Conservation (phyloP, 2,888 invertebrate species). For the Idaea straminata region DNA sequence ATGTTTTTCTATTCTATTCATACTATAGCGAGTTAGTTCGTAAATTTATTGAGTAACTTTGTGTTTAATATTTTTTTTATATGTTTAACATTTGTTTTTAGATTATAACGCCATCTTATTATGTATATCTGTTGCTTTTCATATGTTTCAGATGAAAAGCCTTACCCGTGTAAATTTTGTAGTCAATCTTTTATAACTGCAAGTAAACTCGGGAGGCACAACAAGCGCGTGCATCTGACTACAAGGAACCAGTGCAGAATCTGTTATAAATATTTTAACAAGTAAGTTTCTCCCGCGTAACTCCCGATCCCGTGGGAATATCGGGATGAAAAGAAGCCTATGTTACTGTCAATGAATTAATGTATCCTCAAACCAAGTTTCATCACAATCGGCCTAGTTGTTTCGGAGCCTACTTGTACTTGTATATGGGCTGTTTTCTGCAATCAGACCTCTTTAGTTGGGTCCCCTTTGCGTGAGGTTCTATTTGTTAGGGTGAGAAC, state of each 20-base stretch:
- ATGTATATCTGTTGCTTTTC: not conserved
- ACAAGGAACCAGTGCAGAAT: slow-evolving; percentile 64
- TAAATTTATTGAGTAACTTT: too few species aligned
- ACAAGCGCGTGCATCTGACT: slow-evolving; percentile 62
- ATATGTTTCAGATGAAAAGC: slow-evolving; percentile 63
- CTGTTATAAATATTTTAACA: slow-evolving; percentile 60
- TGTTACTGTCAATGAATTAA: not conserved
- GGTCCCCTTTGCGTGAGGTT: too few species aligned
- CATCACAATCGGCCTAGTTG: not conserved
- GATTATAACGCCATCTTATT: not conserved
- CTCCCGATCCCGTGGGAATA: not conserved
- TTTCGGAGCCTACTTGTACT: too few species aligned
- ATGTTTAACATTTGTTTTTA: too few species aligned
- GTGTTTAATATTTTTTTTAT: too few species aligned
- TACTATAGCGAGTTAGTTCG: too few species aligned
- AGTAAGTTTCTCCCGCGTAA: slow-evolving; percentile 35
- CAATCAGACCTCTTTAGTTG: too few species aligned
- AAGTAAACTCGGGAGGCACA: slow-evolving; percentile 66
- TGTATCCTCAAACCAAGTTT: not conserved
- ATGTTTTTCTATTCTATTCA: too few species aligned
- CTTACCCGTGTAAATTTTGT: slow-evolving; percentile 60
- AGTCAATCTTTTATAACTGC: slow-evolving; percentile 71
- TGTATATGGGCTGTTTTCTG: too few species aligned
- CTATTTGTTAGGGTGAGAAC: too few species aligned
- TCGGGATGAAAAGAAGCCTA: not conserved